A percentile compares a stretch with the other conserved stretches of the same genome.
Conservation (phyloP, 92 coral and sea anemone genomes). For the Virgularia gustaviana region DNA sequence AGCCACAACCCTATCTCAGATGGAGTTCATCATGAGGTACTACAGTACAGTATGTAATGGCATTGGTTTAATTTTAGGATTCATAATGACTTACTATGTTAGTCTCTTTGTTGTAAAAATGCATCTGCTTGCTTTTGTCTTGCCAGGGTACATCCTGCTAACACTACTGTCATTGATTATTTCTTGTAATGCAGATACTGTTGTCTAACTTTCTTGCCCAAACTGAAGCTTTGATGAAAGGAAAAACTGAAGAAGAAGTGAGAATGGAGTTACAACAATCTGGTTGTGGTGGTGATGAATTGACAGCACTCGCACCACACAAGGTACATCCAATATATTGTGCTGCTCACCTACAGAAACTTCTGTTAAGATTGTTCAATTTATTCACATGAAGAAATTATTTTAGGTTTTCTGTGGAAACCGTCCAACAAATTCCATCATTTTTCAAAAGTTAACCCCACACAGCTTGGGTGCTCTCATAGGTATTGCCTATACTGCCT, state of each 20-base stretch:
- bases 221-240: slow-evolving; percentile 94
- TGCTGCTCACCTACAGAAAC: background rate
- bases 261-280: slow-evolving; percentile 66
- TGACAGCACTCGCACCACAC: slow-evolving; percentile 69
- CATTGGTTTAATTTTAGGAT: too few relatives aligned
- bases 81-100: too few relatives aligned
- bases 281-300: slow-evolving; percentile 67
- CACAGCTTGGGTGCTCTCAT: slow-evolving; percentile 75
- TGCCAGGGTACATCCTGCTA: background rate
- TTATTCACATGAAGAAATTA: background rate
- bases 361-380: background rate
- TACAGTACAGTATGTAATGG: too few relatives aligned
- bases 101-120: too few relatives aligned
- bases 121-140: too few relatives aligned
- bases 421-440: slow-evolving; percentile 86
- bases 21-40: slow-evolving; percentile 86
- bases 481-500: slow-evolving; percentile 54
- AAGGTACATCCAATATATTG: slow-evolving; percentile 51
- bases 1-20: slow-evolving; percentile 78
- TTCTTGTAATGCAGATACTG: slow-evolving; percentile 76
- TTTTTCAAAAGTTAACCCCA: slow-evolving; percentile 82
- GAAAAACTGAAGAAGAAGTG: slow-evolving; percentile 81
- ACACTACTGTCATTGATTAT: background rate
- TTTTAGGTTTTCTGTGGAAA: slow-evolving; percentile 76
- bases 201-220: slow-evolving; percentile 93